Conservation (phyloP, 2,888 invertebrate species). For the Neoascia interrupta region DNA sequence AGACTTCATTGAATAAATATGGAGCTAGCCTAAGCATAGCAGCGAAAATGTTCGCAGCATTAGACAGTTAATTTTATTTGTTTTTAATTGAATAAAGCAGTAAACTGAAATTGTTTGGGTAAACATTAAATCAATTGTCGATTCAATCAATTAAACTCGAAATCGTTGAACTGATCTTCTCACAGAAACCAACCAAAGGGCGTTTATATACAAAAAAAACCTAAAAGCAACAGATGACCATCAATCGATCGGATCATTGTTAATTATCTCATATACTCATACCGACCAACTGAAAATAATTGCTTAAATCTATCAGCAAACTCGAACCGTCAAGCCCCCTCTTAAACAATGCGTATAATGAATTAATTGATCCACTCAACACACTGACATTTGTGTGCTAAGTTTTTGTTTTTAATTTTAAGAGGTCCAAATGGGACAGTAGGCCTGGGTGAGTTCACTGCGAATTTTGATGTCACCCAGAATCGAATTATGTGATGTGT, state of each 20-base stretch:
- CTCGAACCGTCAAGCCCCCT: slow-evolving; percentile 38
- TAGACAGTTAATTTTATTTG: background rate
- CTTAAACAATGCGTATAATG: slow-evolving; percentile 49
- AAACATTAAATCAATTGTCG: slow-evolving; percentile 34
- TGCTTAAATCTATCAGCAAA: slow-evolving; percentile 52
- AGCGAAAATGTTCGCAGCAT: no score
- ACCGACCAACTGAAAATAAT: slow-evolving; percentile 46
- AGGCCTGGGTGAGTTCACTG: slow-evolving; percentile 19
- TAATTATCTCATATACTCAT: slow-evolving; percentile 56
- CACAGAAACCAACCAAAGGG: no score
- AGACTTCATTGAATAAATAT: no score
- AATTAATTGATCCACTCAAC: slow-evolving; percentile 60
- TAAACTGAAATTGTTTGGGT: slow-evolving; percentile 3
- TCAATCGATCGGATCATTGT: slow-evolving; percentile 63
- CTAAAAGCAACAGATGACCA: slow-evolving; percentile 40
- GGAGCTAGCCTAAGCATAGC: no score
- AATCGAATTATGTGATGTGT: slow-evolving; percentile 30
- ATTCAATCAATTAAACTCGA: slow-evolving; percentile 29
- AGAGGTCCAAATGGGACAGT: background rate
- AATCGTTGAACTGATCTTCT: slow-evolving; percentile 6
- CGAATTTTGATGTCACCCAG: slow-evolving; percentile 35
- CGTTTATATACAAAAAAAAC: no score
- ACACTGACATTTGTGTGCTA: slow-evolving; percentile 22
- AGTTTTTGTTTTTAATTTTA: background rate
- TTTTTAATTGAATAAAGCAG: background rate